Conservation (phyloP, 2,797 vertebrate genomes). For the Phalloptychus januarius region DNA sequence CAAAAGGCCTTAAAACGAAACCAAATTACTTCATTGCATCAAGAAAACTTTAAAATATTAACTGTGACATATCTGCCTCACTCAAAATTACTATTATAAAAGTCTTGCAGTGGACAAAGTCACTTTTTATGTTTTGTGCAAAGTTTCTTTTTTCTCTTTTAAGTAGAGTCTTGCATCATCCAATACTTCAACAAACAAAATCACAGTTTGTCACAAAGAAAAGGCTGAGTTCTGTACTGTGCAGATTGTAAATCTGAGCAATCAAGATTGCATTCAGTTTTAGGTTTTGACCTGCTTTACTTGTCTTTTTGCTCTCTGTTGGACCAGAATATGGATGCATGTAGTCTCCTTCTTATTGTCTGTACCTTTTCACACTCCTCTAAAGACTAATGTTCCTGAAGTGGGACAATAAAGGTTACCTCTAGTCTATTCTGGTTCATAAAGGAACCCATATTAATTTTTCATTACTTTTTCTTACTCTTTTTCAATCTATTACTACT, state of each 20-base stretch:
- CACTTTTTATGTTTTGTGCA: not conserved
- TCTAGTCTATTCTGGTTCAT: not conserved
- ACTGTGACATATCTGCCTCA: not conserved
- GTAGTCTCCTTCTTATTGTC: not conserved
- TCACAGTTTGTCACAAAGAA: not conserved
- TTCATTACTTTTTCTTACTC: not conserved
- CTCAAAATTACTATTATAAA: not conserved
- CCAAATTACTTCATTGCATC: no score
- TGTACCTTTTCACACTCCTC: not conserved
- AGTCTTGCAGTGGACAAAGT: not conserved
- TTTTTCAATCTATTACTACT: not conserved
- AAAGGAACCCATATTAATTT: conserved; percentile 3
- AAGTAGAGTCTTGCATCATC: not conserved
- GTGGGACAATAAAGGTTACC: no score
- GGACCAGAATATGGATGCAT: conserved; percentile 8
- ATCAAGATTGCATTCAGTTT: conserved; percentile 16
- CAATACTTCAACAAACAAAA: conserved; percentile 22
- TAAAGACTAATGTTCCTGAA: not conserved
- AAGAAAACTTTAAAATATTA: not conserved
- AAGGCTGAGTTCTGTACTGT: not conserved
- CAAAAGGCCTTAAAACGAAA: not conserved
- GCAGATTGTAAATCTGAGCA: not conserved
- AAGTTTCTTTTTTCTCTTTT: not conserved
- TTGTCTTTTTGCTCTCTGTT: not conserved
- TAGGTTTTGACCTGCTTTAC: not conserved